These are phyloP conservation scores for Uria lomvia DNA, from an alignment of 2,113 vertebrate species.

Conservation along the genomic window DNA sequence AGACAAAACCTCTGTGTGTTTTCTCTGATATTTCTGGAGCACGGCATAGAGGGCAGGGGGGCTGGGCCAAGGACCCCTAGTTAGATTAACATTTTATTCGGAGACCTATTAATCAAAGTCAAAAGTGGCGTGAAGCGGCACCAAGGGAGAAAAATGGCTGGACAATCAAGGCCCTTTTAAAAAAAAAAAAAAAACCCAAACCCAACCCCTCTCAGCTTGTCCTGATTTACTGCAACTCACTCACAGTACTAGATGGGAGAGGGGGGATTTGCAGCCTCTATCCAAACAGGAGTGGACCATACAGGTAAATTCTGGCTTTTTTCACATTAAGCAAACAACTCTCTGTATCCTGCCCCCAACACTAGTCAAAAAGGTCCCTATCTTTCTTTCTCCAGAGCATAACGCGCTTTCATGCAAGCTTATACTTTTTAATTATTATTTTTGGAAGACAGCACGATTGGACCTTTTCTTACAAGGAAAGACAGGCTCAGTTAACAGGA, in stretches of 20 bases:
- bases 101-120: slow-evolving; percentile 82
- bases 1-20: slow-evolving; percentile 71
- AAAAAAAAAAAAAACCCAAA: not conserved
- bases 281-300: slow-evolving; percentile 11
- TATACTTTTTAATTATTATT: slow-evolving; percentile 57
- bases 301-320: slow-evolving; percentile 62
- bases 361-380: slow-evolving; percentile 53
- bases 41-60: not conserved
- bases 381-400: slow-evolving; percentile 41
- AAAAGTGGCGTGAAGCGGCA: slow-evolving; percentile 59
- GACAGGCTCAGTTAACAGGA: slow-evolving; percentile 20
- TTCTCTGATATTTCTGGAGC: slow-evolving; percentile 66
- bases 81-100: slow-evolving; percentile 75
- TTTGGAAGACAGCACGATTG: slow-evolving; percentile 20
- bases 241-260: not conserved
- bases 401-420: not conserved
- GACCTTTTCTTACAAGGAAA: slow-evolving; percentile 47
- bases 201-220: not conserved
- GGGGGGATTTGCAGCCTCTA: slow-evolving; percentile 14
- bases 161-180: slow-evolving; percentile 1
- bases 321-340: slow-evolving; percentile 55
- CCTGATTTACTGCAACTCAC: slow-evolving; percentile 33
- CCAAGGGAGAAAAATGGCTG: slow-evolving; percentile 56
- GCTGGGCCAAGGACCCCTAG: slow-evolving; percentile 37
- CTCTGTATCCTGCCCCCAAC: not conserved